Evolutionary conservation across 2,888 invertebrate species (phyloP), one percentile per base, ranked within the genome.

Genomic region (Mimachlamys varia): DNA sequence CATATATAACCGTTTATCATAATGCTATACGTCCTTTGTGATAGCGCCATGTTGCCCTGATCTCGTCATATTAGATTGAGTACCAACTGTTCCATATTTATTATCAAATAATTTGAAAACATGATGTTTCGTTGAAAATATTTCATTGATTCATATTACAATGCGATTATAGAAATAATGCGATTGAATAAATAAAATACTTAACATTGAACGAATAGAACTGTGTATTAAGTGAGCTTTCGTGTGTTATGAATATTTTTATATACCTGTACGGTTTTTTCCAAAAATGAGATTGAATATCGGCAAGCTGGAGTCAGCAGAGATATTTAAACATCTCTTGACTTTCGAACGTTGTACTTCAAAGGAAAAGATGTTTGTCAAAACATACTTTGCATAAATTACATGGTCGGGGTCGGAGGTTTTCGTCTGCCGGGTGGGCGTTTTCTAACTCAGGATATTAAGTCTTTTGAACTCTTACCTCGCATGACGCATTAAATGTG

Each of bases 41-140:
- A 22, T 33, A 27, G 76, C 15, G 12, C 13, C 76, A 33, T 10
- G 33, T 17, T 33, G 76, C 13, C 33, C 22, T 27, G 27, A 76
- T 76, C 76, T 33, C 4, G 12, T 90, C 89, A 90, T 91, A 92
- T 91, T 91, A 88, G 89, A 89, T 89, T 90, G 88, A 89, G 89
- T 88, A 88, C 76, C 89, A 89, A 88, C 90, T 91, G 44, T 90
- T 91, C 90, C 91, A 89, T 87, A 50, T 49, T 91, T 90, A 88
- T 90, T 89, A 87, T 87, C 88, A 44, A 91, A 91, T 38, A 89
- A 90, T 91, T 90, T 90, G 89, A 89, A 87, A 89, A 90, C 87
- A 88, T 76, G 89, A 89, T 89, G 88, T 53, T 62, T 89, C 58
- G 89, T 89, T 88, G 89, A 88, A 90, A 88, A 44, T 37, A 76